A percentile compares a stretch with the other conserved stretches of the same genome.
Conservation (phyloP, 37 sponge, comb jelly and placozoan genomes). For the Chondrilla cf. caribensis region DNA sequence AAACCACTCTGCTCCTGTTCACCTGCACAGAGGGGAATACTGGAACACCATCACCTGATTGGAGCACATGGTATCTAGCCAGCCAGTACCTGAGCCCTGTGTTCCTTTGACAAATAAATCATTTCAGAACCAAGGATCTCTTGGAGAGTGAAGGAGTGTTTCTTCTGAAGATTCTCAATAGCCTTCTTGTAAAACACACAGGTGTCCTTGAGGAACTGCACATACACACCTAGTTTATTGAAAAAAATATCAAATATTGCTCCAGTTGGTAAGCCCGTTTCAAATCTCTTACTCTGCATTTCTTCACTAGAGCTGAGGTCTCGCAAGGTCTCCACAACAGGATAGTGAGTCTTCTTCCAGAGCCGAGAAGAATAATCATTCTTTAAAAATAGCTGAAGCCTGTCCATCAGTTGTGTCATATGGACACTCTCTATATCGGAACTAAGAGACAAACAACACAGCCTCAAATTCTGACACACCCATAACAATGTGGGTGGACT, state of each 20-base stretch:
- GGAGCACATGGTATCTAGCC: not conserved
- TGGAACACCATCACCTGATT: not conserved
- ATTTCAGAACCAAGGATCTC: not conserved
- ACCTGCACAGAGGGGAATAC: conserved; percentile 29
- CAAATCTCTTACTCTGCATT: not conserved
- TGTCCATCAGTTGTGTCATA: too few species aligned
- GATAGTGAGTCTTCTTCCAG: conserved; percentile 32
- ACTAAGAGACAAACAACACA: too few species aligned
- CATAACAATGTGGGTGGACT: too few species aligned
- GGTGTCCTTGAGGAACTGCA: conserved; percentile 3
- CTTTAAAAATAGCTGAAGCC: not conserved
- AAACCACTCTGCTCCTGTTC: conserved; percentile 34
- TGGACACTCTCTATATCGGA: too few species aligned
- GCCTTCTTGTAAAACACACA: conserved; percentile 3
- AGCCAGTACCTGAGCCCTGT: conserved; percentile 14
- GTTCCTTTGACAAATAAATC: not conserved
- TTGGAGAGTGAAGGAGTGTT: not conserved
- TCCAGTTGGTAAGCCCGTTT: not conserved
- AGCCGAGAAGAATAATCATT: not conserved
- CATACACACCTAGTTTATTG: not conserved
- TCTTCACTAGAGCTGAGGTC: not conserved
- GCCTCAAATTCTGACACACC: too few species aligned
- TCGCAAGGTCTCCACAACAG: conserved; percentile 22
- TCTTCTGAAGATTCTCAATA: conserved; percentile 11
- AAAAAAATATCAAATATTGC: too few species aligned